A percentile compares a stretch with the other conserved stretches of the same genome.
These are phyloP conservation scores for Muscina levida DNA, from an alignment of 2,888 invertebrate species.

Conservation along the genomic window DNA sequence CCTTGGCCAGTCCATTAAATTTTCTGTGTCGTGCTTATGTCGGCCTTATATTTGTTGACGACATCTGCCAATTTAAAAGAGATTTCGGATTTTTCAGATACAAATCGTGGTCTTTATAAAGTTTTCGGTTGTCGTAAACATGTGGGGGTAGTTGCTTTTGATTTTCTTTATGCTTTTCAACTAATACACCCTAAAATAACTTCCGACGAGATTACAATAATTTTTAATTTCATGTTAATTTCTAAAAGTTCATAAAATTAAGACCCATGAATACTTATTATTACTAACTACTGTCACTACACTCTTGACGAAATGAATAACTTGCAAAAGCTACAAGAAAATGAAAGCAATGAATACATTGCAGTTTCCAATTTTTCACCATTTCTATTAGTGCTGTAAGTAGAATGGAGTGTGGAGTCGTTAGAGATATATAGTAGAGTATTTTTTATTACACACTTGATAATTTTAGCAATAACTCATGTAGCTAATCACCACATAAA, in stretches of 20 bases:
- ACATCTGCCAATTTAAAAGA: too few relatives aligned
- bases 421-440: conserved; percentile 52
- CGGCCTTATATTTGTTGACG: too few relatives aligned
- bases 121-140: too few relatives aligned
- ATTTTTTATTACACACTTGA: conserved; percentile 76
- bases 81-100: too few relatives aligned
- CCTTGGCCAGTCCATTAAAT: too few relatives aligned
- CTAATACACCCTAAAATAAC: too few relatives aligned
- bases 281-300: conserved; percentile 47
- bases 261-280: conserved; percentile 37
- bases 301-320: conserved; percentile 28
- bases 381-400: conserved; percentile 3
- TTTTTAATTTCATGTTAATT: too few relatives aligned
- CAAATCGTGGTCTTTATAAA: too few relatives aligned
- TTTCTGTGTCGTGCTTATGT: too few relatives aligned
- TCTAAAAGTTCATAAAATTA: conserved; percentile 27
- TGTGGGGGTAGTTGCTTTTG: too few relatives aligned
- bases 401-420: conserved; percentile 13
- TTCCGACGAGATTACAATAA: too few relatives aligned
- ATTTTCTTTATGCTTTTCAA: too few relatives aligned
- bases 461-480: conserved; percentile 77
- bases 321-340: neutral
- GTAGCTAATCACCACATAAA: conserved; percentile 77
- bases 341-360: conserved; percentile 53
- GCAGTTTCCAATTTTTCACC: conserved; percentile 46